These are phyloP conservation scores for Solea senegalensis DNA, from an alignment of 2,113 vertebrate genomes.

Conservation along the genomic window DNA sequence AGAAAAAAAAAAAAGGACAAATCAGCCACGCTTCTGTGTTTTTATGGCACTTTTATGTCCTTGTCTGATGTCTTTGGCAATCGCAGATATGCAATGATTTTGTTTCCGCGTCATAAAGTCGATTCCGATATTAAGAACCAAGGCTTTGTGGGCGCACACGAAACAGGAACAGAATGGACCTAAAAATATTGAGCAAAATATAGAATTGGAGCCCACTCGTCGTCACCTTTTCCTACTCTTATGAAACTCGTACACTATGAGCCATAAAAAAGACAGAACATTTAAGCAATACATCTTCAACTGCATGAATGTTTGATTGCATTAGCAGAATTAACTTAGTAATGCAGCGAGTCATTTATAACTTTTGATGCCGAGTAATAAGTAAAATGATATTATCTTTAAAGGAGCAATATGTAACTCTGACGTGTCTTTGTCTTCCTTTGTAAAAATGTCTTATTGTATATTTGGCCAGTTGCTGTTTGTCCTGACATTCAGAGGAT, in stretches of 20 bases:
- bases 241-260: neutral
- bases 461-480: no score
- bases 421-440: no score
- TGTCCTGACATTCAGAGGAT: no score
- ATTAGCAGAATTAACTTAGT: no score
- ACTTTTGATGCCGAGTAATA: no score
- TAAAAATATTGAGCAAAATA: neutral
- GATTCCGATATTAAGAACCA: slow-evolving; percentile 2
- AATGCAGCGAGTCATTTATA: no score
- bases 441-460: no score
- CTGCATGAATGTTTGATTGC: no score
- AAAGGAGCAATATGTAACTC: no score
- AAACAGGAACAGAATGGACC: neutral
- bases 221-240: neutral
- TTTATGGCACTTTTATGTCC: slow-evolving; percentile 9
- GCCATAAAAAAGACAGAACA: no score
- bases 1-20: neutral
- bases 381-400: no score
- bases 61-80: slow-evolving; percentile 14
- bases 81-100: neutral
- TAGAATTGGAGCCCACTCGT: slow-evolving; percentile 2
- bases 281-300: no score
- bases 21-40: slow-evolving; percentile 1
- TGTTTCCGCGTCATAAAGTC: slow-evolving; percentile 2
- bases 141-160: neutral